Percentiles rank a stretch among this genome's conserved stretches.
These are phyloP conservation scores for Girardinus metallicus DNA, from an alignment of 2,797 vertebrate species.

Conservation along the genomic window DNA sequence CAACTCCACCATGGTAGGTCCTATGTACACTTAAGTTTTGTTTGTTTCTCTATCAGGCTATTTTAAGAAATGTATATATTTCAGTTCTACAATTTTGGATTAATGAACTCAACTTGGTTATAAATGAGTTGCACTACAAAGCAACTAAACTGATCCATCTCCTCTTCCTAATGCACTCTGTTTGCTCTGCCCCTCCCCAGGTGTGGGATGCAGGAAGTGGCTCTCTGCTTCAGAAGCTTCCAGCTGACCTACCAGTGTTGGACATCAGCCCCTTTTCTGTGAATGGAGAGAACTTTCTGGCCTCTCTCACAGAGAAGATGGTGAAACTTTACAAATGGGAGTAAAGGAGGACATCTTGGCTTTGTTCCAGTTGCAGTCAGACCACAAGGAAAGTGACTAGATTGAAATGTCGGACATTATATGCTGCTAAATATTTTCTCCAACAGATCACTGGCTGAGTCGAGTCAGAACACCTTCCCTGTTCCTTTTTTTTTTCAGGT, in stretches of 20 bases:
- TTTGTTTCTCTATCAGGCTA: neutral
- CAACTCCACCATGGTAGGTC: conserved; percentile 88
- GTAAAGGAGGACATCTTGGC: conserved; percentile 61
- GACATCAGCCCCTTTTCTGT: conserved; percentile 89
- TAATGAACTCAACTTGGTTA: neutral
- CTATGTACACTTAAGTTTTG: neutral
- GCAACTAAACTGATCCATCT: neutral
- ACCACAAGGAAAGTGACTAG: neutral
- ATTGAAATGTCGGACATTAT: conserved; percentile 3
- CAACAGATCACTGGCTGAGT: neutral
- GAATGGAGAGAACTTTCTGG: conserved; percentile 87
- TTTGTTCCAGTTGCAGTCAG: neutral
- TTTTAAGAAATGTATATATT: neutral
- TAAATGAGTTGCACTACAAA: neutral
- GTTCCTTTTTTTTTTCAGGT: neutral
- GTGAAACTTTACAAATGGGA: conserved; percentile 94
- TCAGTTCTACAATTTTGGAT: neutral
- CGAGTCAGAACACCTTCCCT: neutral
- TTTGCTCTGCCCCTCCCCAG: conserved; percentile 68
- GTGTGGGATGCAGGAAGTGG: conserved; percentile 92
- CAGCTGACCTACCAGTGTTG: conserved; percentile 88
- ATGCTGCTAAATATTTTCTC: conserved; percentile 49
- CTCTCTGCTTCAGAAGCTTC: conserved; percentile 89
- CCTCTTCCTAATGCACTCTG: neutral
- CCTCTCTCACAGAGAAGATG: conserved; percentile 91